phyloP scores from a whole-genome alignment of 2,797 vertebrate species.

The Eulemur rubriventer region DNA sequence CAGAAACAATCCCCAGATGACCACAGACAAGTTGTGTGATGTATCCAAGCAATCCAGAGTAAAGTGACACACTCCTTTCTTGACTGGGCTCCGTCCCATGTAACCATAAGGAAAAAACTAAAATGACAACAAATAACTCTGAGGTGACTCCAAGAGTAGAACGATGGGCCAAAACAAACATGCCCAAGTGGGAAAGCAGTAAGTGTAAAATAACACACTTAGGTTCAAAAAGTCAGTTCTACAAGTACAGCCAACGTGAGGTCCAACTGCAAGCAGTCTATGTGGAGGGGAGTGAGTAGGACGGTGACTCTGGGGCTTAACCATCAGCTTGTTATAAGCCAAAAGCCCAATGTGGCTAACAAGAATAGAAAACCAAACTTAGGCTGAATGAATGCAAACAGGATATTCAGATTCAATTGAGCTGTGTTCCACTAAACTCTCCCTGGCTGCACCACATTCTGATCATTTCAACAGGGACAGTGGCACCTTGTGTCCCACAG shows the following conservation, averaged over 20 bases:
- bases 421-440: accelerated
- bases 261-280: accelerated
- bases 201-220: background rate
- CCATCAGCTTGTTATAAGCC: background rate
- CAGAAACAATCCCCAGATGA: background rate
- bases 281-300: accelerated
- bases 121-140: background rate
- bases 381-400: background rate
- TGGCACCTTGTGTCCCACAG: background rate
- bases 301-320: no score
- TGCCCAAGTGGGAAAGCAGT: accelerated
- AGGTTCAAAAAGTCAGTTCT: background rate
- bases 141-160: background rate
- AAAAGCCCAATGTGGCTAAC: background rate
- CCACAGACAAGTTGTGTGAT: background rate
- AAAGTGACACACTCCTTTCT: background rate
- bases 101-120: background rate
- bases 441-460: background rate
- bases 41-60: background rate
- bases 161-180: background rate
- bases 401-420: background rate
- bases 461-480: background rate
- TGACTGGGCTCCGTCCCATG: background rate
- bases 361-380: background rate
- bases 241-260: accelerated